Evolutionary conservation across 2,113 vertebrate genomes (phyloP).

Genomic region (Nycticebus coucang): DNA sequence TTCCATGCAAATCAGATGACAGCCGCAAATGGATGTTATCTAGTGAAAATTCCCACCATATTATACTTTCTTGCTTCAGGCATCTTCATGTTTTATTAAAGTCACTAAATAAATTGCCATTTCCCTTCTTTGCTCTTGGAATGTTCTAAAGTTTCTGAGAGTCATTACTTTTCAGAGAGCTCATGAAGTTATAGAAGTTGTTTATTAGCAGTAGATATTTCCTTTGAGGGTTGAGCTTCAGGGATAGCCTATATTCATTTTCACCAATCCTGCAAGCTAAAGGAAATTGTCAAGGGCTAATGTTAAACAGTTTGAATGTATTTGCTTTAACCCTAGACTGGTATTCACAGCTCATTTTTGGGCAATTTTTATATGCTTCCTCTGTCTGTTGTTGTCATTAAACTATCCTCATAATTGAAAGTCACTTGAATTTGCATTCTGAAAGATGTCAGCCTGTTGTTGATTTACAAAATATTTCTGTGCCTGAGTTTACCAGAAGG

Average conservation of each 20-base stretch:
- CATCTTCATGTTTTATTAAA: slow-evolving; percentile 57
- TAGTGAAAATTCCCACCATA: slow-evolving; percentile 33
- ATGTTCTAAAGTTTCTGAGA: slow-evolving; percentile 57
- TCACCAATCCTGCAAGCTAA: background rate
- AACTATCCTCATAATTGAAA: background rate
- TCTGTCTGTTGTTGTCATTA: background rate
- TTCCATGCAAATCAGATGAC: slow-evolving; percentile 36
- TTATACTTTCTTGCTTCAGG: slow-evolving; percentile 41
- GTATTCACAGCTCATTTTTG: background rate
- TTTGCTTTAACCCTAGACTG: slow-evolving; percentile 1
- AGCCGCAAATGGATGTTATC: background rate
- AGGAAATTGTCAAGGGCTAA: slow-evolving; percentile 44
- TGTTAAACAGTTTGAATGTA: slow-evolving; percentile 13
- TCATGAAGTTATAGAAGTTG: slow-evolving; percentile 40
- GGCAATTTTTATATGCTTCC: background rate
- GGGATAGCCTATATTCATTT: slow-evolving; percentile 53
- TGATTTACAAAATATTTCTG: background rate
- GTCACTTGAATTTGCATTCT: slow-evolving; percentile 10
- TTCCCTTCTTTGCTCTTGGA: slow-evolving; percentile 57
- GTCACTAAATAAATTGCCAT: slow-evolving; percentile 59
- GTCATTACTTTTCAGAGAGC: slow-evolving; percentile 55
- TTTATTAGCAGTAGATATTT: slow-evolving; percentile 50
- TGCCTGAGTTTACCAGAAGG: background rate
- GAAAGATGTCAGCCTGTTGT: slow-evolving; percentile 25
- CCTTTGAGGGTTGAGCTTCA: slow-evolving; percentile 24